Conservation (phyloP, 2,113 vertebrate species). For the Gymnocephalus cernua region DNA sequence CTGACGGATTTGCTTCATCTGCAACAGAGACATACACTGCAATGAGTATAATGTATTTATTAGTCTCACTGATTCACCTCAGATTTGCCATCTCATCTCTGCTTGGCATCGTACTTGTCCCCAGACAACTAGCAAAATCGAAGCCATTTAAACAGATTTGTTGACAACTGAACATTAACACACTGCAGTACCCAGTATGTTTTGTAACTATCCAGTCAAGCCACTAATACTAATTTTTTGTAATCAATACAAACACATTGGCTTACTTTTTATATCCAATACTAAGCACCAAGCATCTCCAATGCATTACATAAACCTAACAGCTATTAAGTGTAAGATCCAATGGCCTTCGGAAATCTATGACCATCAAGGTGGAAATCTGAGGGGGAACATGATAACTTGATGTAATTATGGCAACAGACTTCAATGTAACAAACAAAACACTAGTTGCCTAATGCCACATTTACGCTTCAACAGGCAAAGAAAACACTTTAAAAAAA, state of each 20-base stretch:
- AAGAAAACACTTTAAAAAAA: neutral
- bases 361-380: neutral
- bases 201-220: neutral
- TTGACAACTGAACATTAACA: neutral
- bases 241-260: neutral
- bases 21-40: neutral
- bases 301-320: constrained; percentile 1
- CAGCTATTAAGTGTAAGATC: neutral
- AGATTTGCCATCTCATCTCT: neutral
- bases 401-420: neutral
- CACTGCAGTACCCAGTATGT: no score
- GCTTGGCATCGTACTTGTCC: neutral
- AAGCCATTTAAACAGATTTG: neutral
- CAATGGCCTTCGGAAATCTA: neutral
- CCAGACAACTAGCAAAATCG: neutral
- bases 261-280: neutral
- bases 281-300: neutral
- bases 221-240: neutral
- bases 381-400: neutral
- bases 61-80: neutral
- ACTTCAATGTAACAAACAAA: neutral
- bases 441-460: neutral
- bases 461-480: neutral
- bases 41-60: neutral
- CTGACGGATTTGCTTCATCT: neutral